phyloP scores from a whole-genome alignment of 2,113 vertebrate species.

The Dipodomys merriami region DNA sequence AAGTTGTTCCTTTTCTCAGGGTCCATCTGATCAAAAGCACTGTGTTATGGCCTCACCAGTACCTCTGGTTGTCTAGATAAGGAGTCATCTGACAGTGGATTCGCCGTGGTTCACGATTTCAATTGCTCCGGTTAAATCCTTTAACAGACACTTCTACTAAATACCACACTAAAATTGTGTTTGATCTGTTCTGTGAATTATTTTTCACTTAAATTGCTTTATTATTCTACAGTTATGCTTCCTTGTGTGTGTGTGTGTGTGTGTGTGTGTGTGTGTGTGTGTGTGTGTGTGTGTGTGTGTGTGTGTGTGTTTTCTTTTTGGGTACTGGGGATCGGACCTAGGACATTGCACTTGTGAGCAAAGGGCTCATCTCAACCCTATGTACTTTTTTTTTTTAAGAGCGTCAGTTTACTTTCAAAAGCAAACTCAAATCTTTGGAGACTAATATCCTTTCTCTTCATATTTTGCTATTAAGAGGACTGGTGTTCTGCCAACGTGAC shows the following conservation, averaged over 20 bases:
- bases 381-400: constrained; percentile 44
- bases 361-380: too few relatives aligned
- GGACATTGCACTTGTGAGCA: too few relatives aligned
- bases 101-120: neutral
- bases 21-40: neutral
- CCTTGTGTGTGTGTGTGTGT: too few relatives aligned
- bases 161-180: neutral
- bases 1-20: neutral
- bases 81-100: neutral
- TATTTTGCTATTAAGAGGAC: constrained; percentile 63
- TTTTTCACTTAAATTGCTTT: constrained; percentile 61
- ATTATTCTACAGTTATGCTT: constrained; percentile 1
- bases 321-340: too few relatives aligned
- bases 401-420: constrained; percentile 75
- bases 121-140: constrained; percentile 12
- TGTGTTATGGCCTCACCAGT: neutral
- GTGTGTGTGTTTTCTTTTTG: too few relatives aligned
- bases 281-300: too few relatives aligned
- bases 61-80: neutral
- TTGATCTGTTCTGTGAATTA: constrained; percentile 34
- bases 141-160: neutral
- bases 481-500: constrained; percentile 75
- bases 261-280: too few relatives aligned
- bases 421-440: constrained; percentile 73
- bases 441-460: constrained; percentile 69